Evolutionary conservation across 2,888 invertebrate species (phyloP).

Genomic region (Drosophila paracracens): DNA sequence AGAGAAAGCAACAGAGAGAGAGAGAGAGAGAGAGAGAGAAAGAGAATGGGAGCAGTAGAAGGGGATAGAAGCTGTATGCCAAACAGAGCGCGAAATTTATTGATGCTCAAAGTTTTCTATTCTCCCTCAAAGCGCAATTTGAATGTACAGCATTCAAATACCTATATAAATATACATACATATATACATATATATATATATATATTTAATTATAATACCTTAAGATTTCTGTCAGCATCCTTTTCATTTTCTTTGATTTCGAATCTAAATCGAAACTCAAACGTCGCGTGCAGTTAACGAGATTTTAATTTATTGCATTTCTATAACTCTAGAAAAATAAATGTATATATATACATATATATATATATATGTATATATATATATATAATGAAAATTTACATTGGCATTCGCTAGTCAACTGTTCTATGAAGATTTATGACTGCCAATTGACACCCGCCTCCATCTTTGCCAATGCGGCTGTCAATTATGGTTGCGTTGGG

Average conservation of each 20-base stretch:
- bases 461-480: conserved; percentile 52
- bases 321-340: conserved; percentile 58
- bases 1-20: neutral
- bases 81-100: conserved; percentile 54
- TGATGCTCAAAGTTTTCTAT: conserved; percentile 40
- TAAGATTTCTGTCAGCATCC: conserved; percentile 13
- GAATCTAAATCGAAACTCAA: conserved; percentile 63
- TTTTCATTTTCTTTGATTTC: conserved; percentile 40
- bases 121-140: conserved; percentile 13
- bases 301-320: conserved; percentile 76
- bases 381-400: conserved; percentile 73
- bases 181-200: neutral
- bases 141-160: neutral
- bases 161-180: neutral
- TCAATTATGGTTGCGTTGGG: conserved; percentile 30
- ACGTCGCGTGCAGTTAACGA: conserved; percentile 69
- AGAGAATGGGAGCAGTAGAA: neutral
- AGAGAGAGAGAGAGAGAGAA: neutral
- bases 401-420: conserved; percentile 73
- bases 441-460: conserved; percentile 73
- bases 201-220: conserved; percentile 13
- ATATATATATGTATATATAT: conserved; percentile 62
- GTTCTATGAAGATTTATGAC: conserved; percentile 79
- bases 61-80: conserved; percentile 26
- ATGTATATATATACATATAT: conserved; percentile 41